phyloP scores from a whole-genome alignment of 2,888 invertebrate species.

The Rambutsinella grinnellia region DNA sequence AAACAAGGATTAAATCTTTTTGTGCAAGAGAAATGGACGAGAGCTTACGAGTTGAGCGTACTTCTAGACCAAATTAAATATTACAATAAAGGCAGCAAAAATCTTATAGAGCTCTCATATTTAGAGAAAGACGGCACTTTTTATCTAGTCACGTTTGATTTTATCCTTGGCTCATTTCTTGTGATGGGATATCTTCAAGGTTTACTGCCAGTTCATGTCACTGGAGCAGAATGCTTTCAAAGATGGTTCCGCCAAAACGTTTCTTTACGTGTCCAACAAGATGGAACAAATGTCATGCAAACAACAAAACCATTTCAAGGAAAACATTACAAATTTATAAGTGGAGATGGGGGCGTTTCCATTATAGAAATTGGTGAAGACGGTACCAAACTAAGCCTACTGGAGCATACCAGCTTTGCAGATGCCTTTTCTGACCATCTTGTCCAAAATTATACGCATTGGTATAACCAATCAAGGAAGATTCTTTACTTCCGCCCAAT shows the following conservation, averaged over 20 bases:
- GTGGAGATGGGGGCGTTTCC: neutral
- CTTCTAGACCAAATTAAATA: neutral
- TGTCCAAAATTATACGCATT: constrained; percentile 29
- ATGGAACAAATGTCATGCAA: neutral
- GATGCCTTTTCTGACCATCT: constrained; percentile 2
- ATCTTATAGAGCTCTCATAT: constrained; percentile 14
- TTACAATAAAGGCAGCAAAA: constrained; percentile 1
- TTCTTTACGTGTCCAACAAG: neutral
- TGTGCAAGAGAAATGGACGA: constrained; percentile 5
- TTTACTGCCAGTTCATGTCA: neutral
- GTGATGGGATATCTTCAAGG: constrained; percentile 26
- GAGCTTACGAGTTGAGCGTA: neutral
- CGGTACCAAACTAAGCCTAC: neutral
- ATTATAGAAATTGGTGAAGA: constrained; percentile 23
- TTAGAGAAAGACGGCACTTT: neutral
- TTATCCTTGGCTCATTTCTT: constrained; percentile 29
- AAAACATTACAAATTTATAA: constrained; percentile 16
- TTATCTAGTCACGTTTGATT: constrained; percentile 26
- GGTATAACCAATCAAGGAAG: constrained; percentile 14
- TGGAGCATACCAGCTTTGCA: constrained; percentile 4
- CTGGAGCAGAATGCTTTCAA: neutral
- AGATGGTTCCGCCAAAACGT: neutral
- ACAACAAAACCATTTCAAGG: constrained; percentile 34
- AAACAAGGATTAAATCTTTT: too few relatives aligned
- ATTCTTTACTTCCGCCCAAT: constrained; percentile 13